Evolutionary conservation across 2,797 vertebrate genomes (phyloP), one percentile per base, ranked within the genome.

Genomic region (Chloroceryle inda): DNA sequence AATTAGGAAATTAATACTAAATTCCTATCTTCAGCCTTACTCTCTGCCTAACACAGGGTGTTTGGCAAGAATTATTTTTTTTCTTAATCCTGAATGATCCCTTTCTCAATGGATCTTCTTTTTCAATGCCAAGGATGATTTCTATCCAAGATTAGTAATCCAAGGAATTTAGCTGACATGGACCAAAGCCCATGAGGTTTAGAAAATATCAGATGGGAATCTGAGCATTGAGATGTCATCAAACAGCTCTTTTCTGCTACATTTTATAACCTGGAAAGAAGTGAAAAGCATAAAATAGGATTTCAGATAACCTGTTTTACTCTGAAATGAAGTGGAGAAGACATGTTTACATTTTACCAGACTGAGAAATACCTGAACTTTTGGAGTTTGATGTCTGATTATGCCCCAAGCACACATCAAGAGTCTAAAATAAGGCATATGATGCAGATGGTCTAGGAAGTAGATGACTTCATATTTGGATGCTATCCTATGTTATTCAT

Each of bases 401-500:
- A 55, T 75, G 77, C 66, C 92, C 69, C 18, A 5, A 59, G 79
- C 66, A 73, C 56, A 59, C 21, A 76, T n/a, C 35, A 88, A 88
- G 89, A 88, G 67, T 35, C 67, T 92, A 79, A 94, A 93, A 74
- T 74, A 87, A 94, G 80, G 63, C 64, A 42, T 10, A 27, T 23
- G 49, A 71, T 92, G 59, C 85, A 95, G 85, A 90, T 62, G 56
- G 71, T 67, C 47, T 73, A 89, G 67, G 85, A 84, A 92, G 56
- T 0, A 50, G 78, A 71, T 95, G 89, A 95, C 62, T 63, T 96
- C 88, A 90, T 93, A 58, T 69, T 94, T 95, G 95, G 95, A 94
- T 0, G 4, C 47, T 73, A 44, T 85, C 94, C 80, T 94, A 40
- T 74, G 23, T 50, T 89, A 77, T 45, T 50, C 71, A 87, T 37